Conservation (phyloP, 2,888 invertebrate genomes). For the Sphinx pinastri region DNA sequence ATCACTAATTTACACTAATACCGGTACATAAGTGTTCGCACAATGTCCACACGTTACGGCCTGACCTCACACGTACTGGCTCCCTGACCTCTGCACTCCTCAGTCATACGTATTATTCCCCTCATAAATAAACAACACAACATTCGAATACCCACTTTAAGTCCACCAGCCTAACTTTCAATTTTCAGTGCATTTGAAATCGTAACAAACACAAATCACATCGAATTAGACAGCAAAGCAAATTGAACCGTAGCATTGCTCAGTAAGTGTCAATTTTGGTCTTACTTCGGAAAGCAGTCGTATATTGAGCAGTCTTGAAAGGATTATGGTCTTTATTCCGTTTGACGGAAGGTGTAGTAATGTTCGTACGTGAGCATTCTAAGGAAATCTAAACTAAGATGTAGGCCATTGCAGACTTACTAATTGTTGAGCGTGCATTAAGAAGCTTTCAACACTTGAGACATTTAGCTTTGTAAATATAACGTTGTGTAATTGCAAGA, state of each 20-base stretch:
- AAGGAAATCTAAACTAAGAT: constrained; percentile 57
- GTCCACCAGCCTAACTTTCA: background rate
- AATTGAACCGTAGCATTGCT: background rate
- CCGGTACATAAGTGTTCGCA: constrained; percentile 13
- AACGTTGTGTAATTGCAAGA: constrained; percentile 15
- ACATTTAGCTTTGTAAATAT: constrained; percentile 21
- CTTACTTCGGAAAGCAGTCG: no score
- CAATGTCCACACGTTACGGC: constrained; percentile 30
- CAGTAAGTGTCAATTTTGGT: background rate
- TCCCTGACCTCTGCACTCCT: constrained; percentile 47
- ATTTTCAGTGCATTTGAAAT: constrained; percentile 28
- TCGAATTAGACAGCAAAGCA: background rate
- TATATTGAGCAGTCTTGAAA: constrained; percentile 2
- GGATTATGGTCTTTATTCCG: background rate
- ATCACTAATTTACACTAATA: constrained; percentile 20
- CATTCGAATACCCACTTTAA: constrained; percentile 32
- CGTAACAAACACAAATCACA: constrained; percentile 41
- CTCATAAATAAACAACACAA: constrained; percentile 40
- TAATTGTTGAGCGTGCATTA: constrained; percentile 61
- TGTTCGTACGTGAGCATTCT: constrained; percentile 28
- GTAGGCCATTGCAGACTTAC: constrained; percentile 55
- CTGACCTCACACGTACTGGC: constrained; percentile 28
- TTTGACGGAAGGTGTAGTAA: constrained; percentile 24
- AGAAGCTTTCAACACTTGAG: constrained; percentile 36
- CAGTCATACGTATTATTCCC: constrained; percentile 48